Conservation (phyloP, 2,888 invertebrate species). For the Pardosa pseudoannulata region DNA sequence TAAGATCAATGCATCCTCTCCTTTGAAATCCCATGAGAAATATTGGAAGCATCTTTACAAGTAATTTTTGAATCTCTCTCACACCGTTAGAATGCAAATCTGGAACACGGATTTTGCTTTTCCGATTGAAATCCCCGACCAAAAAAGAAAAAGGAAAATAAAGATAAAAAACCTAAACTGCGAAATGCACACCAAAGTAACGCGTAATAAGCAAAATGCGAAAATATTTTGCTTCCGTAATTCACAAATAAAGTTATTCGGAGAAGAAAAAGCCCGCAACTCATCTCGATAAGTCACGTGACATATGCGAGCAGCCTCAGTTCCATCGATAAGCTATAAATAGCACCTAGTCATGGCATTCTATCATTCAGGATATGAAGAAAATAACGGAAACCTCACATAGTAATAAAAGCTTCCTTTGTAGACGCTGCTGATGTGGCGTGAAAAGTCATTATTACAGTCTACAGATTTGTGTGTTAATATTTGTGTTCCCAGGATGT, state of each 20-base stretch:
- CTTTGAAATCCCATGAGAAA: no score
- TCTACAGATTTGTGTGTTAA: neutral
- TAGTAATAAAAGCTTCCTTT: neutral
- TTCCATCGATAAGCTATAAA: conserved; percentile 68
- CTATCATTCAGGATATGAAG: conserved; percentile 21
- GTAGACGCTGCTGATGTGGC: neutral
- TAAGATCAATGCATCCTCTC: no score
- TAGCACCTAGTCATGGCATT: conserved; percentile 35
- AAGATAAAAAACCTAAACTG: no score
- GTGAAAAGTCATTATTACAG: neutral
- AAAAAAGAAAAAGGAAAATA: no score
- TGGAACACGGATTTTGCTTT: no score
- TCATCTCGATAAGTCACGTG: conserved; percentile 53
- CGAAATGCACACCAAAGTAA: no score
- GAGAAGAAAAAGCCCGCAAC: neutral
- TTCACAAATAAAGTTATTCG: neutral
- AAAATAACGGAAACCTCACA: neutral
- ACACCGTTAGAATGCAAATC: no score
- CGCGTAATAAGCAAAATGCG: neutral
- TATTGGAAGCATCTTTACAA: no score
- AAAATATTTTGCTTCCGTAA: neutral
- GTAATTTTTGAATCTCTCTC: no score
- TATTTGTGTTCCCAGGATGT: neutral
- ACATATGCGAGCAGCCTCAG: conserved; percentile 36
- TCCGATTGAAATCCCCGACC: no score